Evolutionary conservation across 2,797 vertebrate genomes (phyloP), one percentile per base, ranked within the genome.

Genomic region (Knipowitschia caucasica): DNA sequence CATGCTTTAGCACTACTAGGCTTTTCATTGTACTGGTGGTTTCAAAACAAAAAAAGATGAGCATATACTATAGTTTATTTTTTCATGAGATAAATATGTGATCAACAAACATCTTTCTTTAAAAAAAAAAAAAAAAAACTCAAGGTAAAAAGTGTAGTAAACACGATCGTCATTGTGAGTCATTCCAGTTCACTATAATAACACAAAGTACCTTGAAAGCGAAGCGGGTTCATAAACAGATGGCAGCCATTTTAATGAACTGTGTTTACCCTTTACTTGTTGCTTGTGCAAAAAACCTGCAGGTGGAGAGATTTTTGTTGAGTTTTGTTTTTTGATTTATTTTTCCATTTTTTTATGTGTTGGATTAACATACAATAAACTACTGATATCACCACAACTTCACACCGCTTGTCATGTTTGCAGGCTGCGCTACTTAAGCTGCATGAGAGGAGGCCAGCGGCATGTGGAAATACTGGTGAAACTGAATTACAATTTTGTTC

Each of bases 291-390:
- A 75, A 80, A 73, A 49, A 81, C 89, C 93, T 93, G 90, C 92
- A 92, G 91, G 86, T 95, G 92, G 90, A 90, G 88, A 92, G 88
- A 81, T 46, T 58, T 6, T 49, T 57, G 77, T 87, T 44, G 52
- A 78, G 85, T 83, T 38, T 57, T 50, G 53, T 31, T 27, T 31
- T 27, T 50, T 73, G 84, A 82, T 59, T 70, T 65, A 50, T 71
- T 82, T 94, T 92, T 91, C 86, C 89, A 91, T 93, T 93, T 92
- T n/a, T 94, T 91, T 94, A 94, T 95, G 94, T 98, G 93, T 96
- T 94, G 91, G 91, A 93, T 93, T 92, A 94, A 93, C 92, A 92
- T 92, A 93, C 91, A 89, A 97, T 95, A 96, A 98, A 97, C 93
- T 96, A 96, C 94, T 95, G 94, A 96, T 95, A 93, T 95, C 91